Percentiles rank a stretch among this genome's conserved stretches.
These are phyloP conservation scores for Penaeus monodon DNA, from an alignment of 2,888 invertebrate species.

Conservation along the genomic window DNA sequence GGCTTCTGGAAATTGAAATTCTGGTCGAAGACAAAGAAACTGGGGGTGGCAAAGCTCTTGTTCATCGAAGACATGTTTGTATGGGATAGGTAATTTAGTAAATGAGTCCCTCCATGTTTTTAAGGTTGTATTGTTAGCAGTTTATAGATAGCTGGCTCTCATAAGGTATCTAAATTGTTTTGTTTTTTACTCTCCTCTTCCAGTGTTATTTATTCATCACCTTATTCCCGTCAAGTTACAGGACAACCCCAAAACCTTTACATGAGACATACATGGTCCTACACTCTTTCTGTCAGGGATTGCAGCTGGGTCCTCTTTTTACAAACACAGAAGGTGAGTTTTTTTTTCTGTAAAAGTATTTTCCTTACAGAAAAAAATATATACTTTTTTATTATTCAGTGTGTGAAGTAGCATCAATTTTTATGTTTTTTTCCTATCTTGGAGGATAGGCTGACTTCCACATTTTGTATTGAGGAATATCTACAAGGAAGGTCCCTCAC, in stretches of 20 bases:
- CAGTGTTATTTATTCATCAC: constrained; percentile 88
- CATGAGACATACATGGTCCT: constrained; percentile 86
- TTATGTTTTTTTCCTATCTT: constrained; percentile 33
- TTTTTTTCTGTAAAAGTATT: neutral
- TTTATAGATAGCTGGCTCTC: neutral
- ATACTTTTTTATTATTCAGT: neutral
- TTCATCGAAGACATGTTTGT: constrained; percentile 82
- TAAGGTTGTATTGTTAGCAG: neutral
- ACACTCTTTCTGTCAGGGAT: constrained; percentile 92
- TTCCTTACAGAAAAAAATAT: too few relatives aligned
- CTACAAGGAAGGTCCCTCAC: constrained; percentile 87
- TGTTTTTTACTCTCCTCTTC: neutral
- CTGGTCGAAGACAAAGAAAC: constrained; percentile 97
- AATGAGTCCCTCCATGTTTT: neutral
- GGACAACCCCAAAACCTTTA: constrained; percentile 82
- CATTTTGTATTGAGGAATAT: constrained; percentile 90
- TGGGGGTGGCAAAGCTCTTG: constrained; percentile 94
- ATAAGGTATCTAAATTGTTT: neutral
- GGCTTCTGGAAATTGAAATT: constrained; percentile 93
- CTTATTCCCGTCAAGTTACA: constrained; percentile 92
- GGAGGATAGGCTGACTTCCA: constrained; percentile 75
- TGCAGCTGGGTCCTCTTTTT: constrained; percentile 90
- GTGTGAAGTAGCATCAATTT: neutral
- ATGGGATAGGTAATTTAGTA: neutral
- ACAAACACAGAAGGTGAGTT: constrained; percentile 87